phyloP scores from a whole-genome alignment of 1,140 invertebrate genomes.

The Sitobion miscanthi region DNA sequence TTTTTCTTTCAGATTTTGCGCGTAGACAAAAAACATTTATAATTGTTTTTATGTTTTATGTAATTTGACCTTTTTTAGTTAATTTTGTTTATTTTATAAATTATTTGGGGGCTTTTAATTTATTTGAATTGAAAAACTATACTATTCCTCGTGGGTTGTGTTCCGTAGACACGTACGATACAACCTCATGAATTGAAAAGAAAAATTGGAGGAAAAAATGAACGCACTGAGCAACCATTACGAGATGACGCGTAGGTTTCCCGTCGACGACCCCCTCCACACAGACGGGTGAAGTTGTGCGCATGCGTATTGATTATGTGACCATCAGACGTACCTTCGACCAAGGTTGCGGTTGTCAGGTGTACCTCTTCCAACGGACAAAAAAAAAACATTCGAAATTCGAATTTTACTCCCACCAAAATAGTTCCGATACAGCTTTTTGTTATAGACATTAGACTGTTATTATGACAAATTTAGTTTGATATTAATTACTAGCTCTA shows the following conservation, averaged over 20 bases:
- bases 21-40: slow-evolving; percentile 61
- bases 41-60: slow-evolving; percentile 63
- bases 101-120: slow-evolving; percentile 78
- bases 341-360: not conserved
- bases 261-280: not conserved
- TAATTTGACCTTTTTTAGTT: slow-evolving; percentile 65
- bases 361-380: not conserved
- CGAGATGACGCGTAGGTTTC: slow-evolving; percentile 35
- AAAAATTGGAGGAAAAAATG: slow-evolving; percentile 40
- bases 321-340: not conserved
- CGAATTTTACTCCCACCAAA: not conserved
- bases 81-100: slow-evolving; percentile 71
- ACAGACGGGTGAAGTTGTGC: not conserved
- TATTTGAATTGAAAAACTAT: slow-evolving; percentile 69
- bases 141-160: slow-evolving; percentile 81
- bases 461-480: not conserved
- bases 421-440: not conserved
- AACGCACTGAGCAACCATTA: slow-evolving; percentile 34
- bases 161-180: slow-evolving; percentile 72
- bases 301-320: not conserved
- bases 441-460: not conserved
- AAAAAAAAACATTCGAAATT: not conserved
- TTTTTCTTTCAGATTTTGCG: slow-evolving; percentile 24
- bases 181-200: slow-evolving; percentile 66
- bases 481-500: no score